These are phyloP conservation scores for Drosophila sucinea DNA, from an alignment of 1,140 invertebrate species.

Conservation along the genomic window DNA sequence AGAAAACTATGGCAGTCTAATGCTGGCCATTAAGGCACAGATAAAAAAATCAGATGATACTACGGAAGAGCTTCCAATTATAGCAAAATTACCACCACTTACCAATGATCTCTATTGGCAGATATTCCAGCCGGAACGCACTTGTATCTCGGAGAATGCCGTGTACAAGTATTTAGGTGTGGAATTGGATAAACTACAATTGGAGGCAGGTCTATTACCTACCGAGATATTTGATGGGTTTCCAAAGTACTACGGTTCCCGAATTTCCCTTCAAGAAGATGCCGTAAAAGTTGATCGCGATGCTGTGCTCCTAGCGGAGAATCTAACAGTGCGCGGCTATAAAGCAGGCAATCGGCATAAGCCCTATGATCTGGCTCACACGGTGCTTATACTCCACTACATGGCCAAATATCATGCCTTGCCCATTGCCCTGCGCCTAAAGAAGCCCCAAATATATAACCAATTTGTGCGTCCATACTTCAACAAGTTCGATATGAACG, in stretches of 20 bases:
- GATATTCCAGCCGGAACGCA: slow-evolving; percentile 85
- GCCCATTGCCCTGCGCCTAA: slow-evolving; percentile 84
- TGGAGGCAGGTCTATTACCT: slow-evolving; percentile 82
- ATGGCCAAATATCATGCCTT: slow-evolving; percentile 86
- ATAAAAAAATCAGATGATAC: slow-evolving; percentile 56
- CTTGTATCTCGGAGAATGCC: slow-evolving; percentile 85
- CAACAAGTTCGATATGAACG: slow-evolving; percentile 69
- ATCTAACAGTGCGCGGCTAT: slow-evolving; percentile 84
- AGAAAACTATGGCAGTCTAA: slow-evolving; percentile 86
- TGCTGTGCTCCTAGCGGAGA: slow-evolving; percentile 85
- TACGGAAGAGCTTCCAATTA: slow-evolving; percentile 83
- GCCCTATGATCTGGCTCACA: slow-evolving; percentile 84
- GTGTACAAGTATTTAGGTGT: slow-evolving; percentile 85
- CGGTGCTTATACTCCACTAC: slow-evolving; percentile 83
- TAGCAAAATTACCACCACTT: slow-evolving; percentile 86
- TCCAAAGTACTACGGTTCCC: slow-evolving; percentile 85
- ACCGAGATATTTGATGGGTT: slow-evolving; percentile 83
- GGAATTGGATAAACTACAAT: slow-evolving; percentile 84
- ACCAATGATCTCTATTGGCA: slow-evolving; percentile 84
- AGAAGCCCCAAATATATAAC: slow-evolving; percentile 84
- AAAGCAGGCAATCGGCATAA: slow-evolving; percentile 83
- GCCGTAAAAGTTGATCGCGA: slow-evolving; percentile 84
- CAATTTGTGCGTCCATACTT: slow-evolving; percentile 80
- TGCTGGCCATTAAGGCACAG: slow-evolving; percentile 82
- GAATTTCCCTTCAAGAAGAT: slow-evolving; percentile 83